Base-by-base conservation (phyloP, 2,113 vertebrate genomes). In the Heterochromis multidens region DNA sequence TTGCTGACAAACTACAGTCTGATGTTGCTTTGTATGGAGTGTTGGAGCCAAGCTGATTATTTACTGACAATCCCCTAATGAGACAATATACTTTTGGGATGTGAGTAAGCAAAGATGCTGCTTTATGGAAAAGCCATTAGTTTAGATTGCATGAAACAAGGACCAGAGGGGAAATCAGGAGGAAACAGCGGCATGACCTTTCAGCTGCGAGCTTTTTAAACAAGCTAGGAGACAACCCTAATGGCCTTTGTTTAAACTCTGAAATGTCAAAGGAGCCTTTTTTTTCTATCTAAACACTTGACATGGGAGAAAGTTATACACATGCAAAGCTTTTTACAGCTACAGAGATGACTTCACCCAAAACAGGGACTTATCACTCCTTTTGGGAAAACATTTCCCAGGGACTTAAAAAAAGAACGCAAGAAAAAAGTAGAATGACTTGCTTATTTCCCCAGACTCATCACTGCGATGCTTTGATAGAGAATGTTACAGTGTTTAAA, bases 91-190 rank as follows among this genome's bases (percentile, higher is more conserved):
- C 83, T 89, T 80, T 83, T 81, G 84, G 89, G 86, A 93, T 89
- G 90, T 85, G 87, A 89, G 80, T 91, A 94, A 91, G 89, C 89
- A 92, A 89, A 93, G 88, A 88, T 78, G 77, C 57, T 43, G 85
- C 6, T 31, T 80, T 86, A 89, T 91, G 88, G 91, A 93, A 92
- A 91, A 93, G 80, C 80, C 79, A 94, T 95, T 92, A 94, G 86
- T 27, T 62, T 10, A 79, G 52, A 90, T 63, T 85, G 85, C 62
- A 87, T 83, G 83, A 91, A 90, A 88, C 79, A 62, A 86, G 74
- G 40, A 80, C 57, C 29, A 79, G 13, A 84, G 81, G 78, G 88
- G 82, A 89, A 88, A 79, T 19, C 76, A 62, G 80, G 49, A 90
- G 78, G 81, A 88, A 60, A 89, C 80, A 70, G 65, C 60, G 1